Conservation (phyloP, 2,797 vertebrate species). For the Alauda arvensis region DNA sequence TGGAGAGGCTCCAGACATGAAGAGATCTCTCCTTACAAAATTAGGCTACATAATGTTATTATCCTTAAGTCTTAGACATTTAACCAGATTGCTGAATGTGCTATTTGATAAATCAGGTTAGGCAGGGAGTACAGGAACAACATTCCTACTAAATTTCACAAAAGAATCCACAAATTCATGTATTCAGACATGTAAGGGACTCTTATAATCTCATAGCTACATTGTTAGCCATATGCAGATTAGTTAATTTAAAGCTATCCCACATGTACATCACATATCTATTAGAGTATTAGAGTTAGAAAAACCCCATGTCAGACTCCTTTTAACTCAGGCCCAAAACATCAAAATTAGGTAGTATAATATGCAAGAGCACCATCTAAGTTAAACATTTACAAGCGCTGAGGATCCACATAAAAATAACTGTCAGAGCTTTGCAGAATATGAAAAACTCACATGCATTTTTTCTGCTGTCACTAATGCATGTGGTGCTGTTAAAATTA, state of each 20-base stretch:
- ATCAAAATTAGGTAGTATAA: not conserved
- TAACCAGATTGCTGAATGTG: not conserved
- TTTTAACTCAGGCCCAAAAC: not conserved
- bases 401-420: not conserved
- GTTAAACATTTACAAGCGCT: not conserved
- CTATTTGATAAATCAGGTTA: not conserved
- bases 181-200: not conserved
- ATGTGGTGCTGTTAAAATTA: not conserved
- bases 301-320: not conserved
- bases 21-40: not conserved
- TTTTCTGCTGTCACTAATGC: not conserved
- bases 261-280: not conserved
- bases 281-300: not conserved
- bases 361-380: not conserved
- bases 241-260: not conserved
- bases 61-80: not conserved
- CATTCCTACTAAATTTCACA: not conserved
- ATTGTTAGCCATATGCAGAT: not conserved
- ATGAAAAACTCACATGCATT: not conserved
- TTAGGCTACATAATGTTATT: not conserved
- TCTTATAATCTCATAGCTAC: not conserved
- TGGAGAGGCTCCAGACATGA: not conserved
- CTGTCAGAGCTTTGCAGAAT: not conserved
- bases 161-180: not conserved
- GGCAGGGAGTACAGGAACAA: not conserved